phyloP scores from a whole-genome alignment of 1,140 invertebrate genomes.

The Rhizoglyphus robini region DNA sequence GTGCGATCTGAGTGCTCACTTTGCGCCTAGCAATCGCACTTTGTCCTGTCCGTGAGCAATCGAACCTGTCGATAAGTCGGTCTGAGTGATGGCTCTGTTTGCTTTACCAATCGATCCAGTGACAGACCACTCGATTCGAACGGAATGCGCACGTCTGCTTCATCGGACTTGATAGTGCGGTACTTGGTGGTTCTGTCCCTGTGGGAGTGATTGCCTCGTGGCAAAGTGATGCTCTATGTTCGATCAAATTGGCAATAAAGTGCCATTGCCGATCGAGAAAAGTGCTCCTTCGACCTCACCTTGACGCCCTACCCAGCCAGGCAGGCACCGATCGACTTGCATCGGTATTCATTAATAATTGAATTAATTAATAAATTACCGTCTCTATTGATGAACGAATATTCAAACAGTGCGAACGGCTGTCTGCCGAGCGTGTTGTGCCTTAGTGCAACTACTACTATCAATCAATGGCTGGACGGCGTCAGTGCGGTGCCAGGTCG shows the following conservation, averaged over 20 bases:
- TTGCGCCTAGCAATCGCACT: too few species aligned
- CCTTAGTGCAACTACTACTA: neutral
- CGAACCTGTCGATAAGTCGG: neutral
- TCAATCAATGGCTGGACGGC: neutral
- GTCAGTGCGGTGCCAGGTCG: too few species aligned
- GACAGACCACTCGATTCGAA: neutral
- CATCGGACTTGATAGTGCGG: neutral
- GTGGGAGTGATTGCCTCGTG: neutral
- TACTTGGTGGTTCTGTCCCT: neutral
- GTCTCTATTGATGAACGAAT: neutral
- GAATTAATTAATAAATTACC: constrained; percentile 15
- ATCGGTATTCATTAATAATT: constrained; percentile 14
- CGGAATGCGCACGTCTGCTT: too few species aligned
- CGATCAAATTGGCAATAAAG: neutral
- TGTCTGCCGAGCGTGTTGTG: neutral
- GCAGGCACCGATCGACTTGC: neutral
- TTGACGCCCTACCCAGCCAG: neutral
- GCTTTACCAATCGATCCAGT: neutral
- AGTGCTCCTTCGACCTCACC: neutral
- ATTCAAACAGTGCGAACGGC: neutral
- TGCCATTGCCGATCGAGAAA: too few species aligned
- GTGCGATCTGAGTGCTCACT: too few species aligned
- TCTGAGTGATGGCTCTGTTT: neutral
- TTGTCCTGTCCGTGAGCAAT: too few species aligned
- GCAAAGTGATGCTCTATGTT: neutral